phyloP scores from a whole-genome alignment of 2,113 vertebrate species.

The Rattus norvegicus region GRCr8 NC_086028.1:103161001-103161500 shows the following conservation, averaged over 20 bases:
- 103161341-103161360: not conserved
- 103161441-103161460: not conserved
- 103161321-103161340: not conserved
- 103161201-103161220: not conserved
- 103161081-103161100: not conserved
- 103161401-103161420: not conserved
- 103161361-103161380: not conserved
- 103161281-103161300: not conserved
- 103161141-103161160: not conserved
- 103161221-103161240: not conserved
- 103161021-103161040: not conserved
- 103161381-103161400: not conserved
- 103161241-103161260: not conserved
- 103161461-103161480: not conserved
- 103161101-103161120: not conserved
- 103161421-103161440: not conserved
- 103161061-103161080: not conserved
- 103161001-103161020: not conserved
- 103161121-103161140: not conserved
- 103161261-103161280: not conserved
- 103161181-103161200: not conserved
- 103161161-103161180: not conserved
- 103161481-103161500: not conserved
- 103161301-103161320: not conserved
- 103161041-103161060: not conserved